Conservation (phyloP, 2,797 vertebrate species). For the Tarsius wallacei region DNA sequence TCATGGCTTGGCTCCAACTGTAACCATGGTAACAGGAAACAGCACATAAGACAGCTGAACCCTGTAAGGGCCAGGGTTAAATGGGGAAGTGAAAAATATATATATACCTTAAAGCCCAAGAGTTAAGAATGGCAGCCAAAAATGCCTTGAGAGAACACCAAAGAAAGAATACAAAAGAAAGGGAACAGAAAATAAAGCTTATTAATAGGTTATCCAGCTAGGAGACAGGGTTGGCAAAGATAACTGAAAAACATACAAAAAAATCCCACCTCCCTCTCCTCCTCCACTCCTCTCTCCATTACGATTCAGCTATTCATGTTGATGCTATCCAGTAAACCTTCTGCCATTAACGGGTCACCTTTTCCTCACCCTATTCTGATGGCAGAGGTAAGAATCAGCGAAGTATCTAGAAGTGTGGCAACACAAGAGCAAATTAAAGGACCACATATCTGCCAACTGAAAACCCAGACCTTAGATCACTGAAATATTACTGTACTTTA, state of each 20-base stretch:
- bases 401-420: conserved; percentile 3
- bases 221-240: not conserved
- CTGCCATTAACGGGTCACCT: conserved; percentile 17
- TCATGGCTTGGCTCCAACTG: conserved; percentile 60
- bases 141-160: not conserved
- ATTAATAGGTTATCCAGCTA: not conserved
- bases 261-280: fast-evolving
- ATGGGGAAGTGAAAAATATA: conserved; percentile 7
- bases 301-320: conserved; percentile 22
- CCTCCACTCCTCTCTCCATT: not conserved
- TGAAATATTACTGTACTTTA: not conserved
- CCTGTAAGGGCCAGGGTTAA: conserved; percentile 60
- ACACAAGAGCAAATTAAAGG: conserved; percentile 15
- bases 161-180: conserved; percentile 49
- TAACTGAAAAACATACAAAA: conserved; percentile 63
- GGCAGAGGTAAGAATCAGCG: conserved; percentile 47
- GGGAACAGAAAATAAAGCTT: conserved; percentile 41
- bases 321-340: conserved; percentile 27
- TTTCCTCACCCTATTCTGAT: conserved; percentile 12
- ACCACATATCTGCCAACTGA: not conserved
- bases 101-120: conserved; percentile 6
- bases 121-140: conserved; percentile 45
- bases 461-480: not conserved
- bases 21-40: conserved; percentile 71
- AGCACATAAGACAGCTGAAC: conserved; percentile 68